Conservation (phyloP, 2,888 invertebrate species). For the Cryptocheilus praepositus region DNA sequence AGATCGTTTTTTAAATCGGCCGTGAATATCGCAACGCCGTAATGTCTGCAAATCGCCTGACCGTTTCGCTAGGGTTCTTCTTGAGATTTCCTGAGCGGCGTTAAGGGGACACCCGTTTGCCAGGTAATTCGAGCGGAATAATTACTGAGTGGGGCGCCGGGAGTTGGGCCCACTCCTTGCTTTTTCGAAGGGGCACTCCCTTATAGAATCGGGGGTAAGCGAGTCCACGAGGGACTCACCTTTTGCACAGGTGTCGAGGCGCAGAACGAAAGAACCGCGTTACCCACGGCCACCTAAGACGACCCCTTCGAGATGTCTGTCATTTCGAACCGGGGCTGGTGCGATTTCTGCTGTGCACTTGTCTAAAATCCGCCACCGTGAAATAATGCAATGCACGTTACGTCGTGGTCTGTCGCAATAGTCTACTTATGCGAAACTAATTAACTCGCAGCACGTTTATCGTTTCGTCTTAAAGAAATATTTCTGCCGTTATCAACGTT, state of each 20-base stretch:
- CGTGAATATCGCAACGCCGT: slow-evolving; percentile 18
- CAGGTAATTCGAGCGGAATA: slow-evolving; percentile 48
- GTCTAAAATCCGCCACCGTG: too few relatives aligned
- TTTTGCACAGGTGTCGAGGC: slow-evolving; percentile 36
- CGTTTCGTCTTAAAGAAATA: too few relatives aligned
- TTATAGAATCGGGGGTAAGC: slow-evolving; percentile 17
- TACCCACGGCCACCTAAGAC: slow-evolving; percentile 21
- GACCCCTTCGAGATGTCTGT: slow-evolving; percentile 7
- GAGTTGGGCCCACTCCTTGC: slow-evolving; percentile 16
- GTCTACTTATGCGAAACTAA: too few relatives aligned
- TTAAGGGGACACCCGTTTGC: slow-evolving; percentile 36
- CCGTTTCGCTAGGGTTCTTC: slow-evolving; percentile 4
- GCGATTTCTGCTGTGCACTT: too few relatives aligned
- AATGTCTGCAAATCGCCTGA: slow-evolving; percentile 31
- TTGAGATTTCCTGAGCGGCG: slow-evolving; percentile 29
- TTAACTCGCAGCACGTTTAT: too few relatives aligned
- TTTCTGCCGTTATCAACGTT: too few relatives aligned
- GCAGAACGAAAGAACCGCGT: slow-evolving; percentile 37
- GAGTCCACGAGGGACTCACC: slow-evolving; percentile 26
- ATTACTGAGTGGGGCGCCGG: slow-evolving; percentile 31
- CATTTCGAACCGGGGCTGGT: too few relatives aligned
- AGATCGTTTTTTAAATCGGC: background rate
- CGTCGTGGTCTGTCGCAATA: too few relatives aligned
- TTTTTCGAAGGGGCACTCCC: slow-evolving; percentile 21
- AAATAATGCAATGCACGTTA: too few relatives aligned